These are phyloP conservation scores for Anoncus sp. DNA, from an alignment of 2,888 invertebrate species.

Conservation along the genomic window DNA sequence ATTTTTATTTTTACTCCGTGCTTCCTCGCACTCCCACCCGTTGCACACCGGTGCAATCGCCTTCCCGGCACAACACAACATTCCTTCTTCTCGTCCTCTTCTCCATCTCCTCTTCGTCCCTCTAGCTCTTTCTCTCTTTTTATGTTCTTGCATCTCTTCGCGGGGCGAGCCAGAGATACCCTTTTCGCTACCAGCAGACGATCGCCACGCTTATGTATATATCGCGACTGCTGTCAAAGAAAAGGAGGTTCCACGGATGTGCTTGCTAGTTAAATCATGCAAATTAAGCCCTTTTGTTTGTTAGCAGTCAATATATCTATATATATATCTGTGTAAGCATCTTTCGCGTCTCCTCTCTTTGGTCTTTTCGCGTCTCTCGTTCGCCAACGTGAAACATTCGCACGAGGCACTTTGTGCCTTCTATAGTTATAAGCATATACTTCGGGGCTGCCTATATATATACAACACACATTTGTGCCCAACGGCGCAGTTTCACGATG, in stretches of 20 bases:
- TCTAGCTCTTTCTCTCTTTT: constrained; percentile 15
- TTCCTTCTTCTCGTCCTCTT: constrained; percentile 78
- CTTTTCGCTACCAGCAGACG: constrained; percentile 46
- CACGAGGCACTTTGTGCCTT: constrained; percentile 1
- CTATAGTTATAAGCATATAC: background rate
- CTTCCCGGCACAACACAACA: constrained; percentile 81
- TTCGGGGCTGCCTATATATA: too few species aligned
- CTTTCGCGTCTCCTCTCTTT: constrained; percentile 34
- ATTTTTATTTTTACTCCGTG: constrained; percentile 49
- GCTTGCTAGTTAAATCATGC: background rate
- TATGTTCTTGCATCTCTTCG: constrained; percentile 21
- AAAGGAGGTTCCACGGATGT: background rate
- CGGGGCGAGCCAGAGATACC: constrained; percentile 30
- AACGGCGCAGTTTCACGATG: constrained; percentile 56
- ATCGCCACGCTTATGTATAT: constrained; percentile 12
- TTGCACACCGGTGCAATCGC: constrained; percentile 74
- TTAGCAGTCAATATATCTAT: background rate
- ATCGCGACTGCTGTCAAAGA: background rate
- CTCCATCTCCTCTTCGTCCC: constrained; percentile 71
- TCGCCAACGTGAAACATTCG: constrained; percentile 40
- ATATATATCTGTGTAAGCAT: background rate
- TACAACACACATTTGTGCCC: constrained; percentile 37
- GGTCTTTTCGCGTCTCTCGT: constrained; percentile 41
- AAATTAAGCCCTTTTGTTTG: constrained; percentile 1
- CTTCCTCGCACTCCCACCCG: constrained; percentile 70